Evolutionary conservation across 1,140 invertebrate species (phyloP), one percentile per base, ranked within the genome.

Genomic region (Acyrthosiphon pisum): DNA sequence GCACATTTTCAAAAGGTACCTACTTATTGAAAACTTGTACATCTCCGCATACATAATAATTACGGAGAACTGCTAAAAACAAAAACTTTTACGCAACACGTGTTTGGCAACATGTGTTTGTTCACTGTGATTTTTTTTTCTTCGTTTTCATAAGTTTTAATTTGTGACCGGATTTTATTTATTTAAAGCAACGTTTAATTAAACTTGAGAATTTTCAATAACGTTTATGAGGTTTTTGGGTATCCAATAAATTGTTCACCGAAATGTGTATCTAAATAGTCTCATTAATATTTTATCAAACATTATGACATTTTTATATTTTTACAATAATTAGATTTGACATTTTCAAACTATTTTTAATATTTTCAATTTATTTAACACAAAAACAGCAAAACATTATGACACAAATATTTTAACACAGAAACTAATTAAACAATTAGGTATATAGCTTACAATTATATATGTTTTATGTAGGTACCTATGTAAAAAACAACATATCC

Each of bases 11-110:
- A 83, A 83, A 83, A 83, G 6, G 76, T 83, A 11, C 7, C n/a
- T 53, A 35, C 35, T 83, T 83, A 83, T 83, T 37, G 76, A 83
- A 83, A 83, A 83, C 76, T 35, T 30, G 18, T 88, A 88, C 6
- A 50, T 88, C 30, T 48, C 1, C 35, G n/a, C n/a, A 26, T 53
- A 89, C 46, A 48, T 48, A 88, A 48, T 48, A 88, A 88, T 88
- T 88, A 88, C 30, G 14, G 30, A 18, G 35, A 89, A 37, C n/a
- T 53, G 7, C 22, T 37, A 30, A 37, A 89, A 89, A 89, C n/a
- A 89, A 89, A 89, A 89, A 53, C n/a, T 53, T 89, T 53, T 26
- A 88, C 4, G 48, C 87, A 89, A 89, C 87, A 89, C 87, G 46
- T 89, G 87, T 88, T 48, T 20, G 20, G 87, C 48, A 53, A 89